These are phyloP conservation scores for Manis crassicaudata DNA, from an alignment of 2,797 vertebrate genomes.

Conservation along the genomic window DNA sequence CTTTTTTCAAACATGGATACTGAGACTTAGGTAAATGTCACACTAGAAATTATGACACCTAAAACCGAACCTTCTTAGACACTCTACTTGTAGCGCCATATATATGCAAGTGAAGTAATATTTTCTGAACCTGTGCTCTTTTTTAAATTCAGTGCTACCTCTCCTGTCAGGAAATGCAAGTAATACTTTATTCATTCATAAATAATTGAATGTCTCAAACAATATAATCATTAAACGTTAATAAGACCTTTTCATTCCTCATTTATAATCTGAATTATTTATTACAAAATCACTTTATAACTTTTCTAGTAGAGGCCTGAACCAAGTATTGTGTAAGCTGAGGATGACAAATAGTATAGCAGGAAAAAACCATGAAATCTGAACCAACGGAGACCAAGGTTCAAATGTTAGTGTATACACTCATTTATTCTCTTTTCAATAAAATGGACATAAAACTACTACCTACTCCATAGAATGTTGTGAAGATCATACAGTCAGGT, in stretches of 20 bases:
- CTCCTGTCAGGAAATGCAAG: background rate
- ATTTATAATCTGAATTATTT: slow-evolving; percentile 18
- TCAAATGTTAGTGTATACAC: background rate
- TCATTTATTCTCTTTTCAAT: background rate
- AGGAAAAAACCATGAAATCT: background rate
- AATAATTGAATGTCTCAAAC: background rate
- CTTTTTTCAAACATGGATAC: background rate
- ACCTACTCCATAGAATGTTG: background rate
- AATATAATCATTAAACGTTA: slow-evolving; percentile 14
- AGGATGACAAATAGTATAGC: background rate
- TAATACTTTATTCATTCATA: slow-evolving; percentile 33
- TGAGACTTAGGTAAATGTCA: background rate
- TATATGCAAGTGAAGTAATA: background rate
- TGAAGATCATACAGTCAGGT: background rate
- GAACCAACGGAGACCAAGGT: background rate
- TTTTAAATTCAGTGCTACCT: background rate
- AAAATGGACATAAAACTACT: background rate
- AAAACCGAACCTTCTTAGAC: background rate
- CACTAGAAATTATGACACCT: background rate
- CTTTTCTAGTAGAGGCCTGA: background rate
- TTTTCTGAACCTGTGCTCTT: background rate
- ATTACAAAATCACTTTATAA: background rate
- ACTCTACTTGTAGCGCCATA: background rate
- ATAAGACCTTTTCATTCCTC: background rate
- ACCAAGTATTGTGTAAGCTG: background rate